phyloP scores from a whole-genome alignment of 1,140 invertebrate species.

The Danaus melanippus region DNA sequence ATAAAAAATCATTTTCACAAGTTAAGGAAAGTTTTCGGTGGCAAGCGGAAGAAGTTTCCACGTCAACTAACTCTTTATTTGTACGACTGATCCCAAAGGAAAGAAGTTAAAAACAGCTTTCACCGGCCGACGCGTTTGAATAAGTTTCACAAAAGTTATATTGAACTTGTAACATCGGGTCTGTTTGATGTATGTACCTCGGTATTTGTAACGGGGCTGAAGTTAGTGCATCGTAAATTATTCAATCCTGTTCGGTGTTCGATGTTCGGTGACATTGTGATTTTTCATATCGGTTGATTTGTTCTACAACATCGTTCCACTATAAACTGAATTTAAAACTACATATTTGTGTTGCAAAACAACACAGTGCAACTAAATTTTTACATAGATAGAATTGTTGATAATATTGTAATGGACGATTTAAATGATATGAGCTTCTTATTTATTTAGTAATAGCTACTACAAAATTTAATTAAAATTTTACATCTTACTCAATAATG shows the following conservation, averaged over 20 bases:
- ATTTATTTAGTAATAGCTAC: too few species aligned
- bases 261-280: slow-evolving; percentile 43
- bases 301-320: too few species aligned
- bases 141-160: slow-evolving; percentile 68
- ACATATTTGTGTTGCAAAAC: too few species aligned
- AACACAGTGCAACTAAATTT: too few species aligned
- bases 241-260: slow-evolving; percentile 56
- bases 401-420: too few species aligned
- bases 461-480: too few species aligned
- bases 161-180: slow-evolving; percentile 68
- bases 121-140: slow-evolving; percentile 70
- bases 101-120: slow-evolving; percentile 71
- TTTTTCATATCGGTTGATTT: slow-evolving; percentile 20
- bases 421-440: too few species aligned
- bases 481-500: too few species aligned
- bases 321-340: too few species aligned
- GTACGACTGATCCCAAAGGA: slow-evolving; percentile 52
- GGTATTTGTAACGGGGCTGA: slow-evolving; percentile 48
- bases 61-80: slow-evolving; percentile 64
- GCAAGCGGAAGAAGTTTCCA: slow-evolving; percentile 44
- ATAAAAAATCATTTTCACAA: slow-evolving; percentile 30
- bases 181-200: slow-evolving; percentile 64
- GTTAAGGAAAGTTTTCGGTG: slow-evolving; percentile 21
- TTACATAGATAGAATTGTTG: too few species aligned
- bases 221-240: slow-evolving; percentile 69